Evolutionary conservation across 2,113 vertebrate genomes (phyloP), one percentile per base, ranked within the genome.

Genomic region (Potamarius usumacintae): DNA sequence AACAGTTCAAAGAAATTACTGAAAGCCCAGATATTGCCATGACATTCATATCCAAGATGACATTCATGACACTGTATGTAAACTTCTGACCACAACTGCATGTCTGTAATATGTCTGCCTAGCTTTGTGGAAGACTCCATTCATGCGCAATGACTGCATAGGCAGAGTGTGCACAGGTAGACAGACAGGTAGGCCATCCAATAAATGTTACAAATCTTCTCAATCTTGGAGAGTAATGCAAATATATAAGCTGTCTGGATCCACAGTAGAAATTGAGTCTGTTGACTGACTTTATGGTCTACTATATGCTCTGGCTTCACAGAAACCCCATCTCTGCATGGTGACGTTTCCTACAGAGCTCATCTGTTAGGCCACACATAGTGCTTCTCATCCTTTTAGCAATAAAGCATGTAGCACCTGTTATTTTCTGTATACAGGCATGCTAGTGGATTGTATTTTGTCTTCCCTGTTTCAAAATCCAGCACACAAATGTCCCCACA

Each of bases 161-260:
- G 34, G 34, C 34, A 42, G 34, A 42, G 34, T 42, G 2, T 0
- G 2, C 34, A 2, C 2, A 42, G 34, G 34, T 42, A 42, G 34
- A 42, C 34, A 42, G 34, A 42, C 34, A 42, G 34, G 34, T 42
- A 42, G 34, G 34, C 2, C 34, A 42, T 42, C 34, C 34, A 42
- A 42, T 42, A 42, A 42, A 42, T 42, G 34, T 42, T 42, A 42
- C 72, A 78, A 88, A 78, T 88, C 53, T 76, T 62, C 12, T 62
- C 57, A 85, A 83, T 85, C 60, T 76, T 34, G 34, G 34, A 42
- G 60, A 83, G 82, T 55, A 55, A 57, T 55, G 67, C 11, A 7
- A 50, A 82, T 82, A 87, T 67, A 81, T 85, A 67, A 85, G 22
- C 15, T 22, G 55, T 17, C 42, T 4, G 3, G 55, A 22, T 14